Evolutionary conservation across 1,140 invertebrate genomes (phyloP).

Genomic region (Bombus ignitus): DNA sequence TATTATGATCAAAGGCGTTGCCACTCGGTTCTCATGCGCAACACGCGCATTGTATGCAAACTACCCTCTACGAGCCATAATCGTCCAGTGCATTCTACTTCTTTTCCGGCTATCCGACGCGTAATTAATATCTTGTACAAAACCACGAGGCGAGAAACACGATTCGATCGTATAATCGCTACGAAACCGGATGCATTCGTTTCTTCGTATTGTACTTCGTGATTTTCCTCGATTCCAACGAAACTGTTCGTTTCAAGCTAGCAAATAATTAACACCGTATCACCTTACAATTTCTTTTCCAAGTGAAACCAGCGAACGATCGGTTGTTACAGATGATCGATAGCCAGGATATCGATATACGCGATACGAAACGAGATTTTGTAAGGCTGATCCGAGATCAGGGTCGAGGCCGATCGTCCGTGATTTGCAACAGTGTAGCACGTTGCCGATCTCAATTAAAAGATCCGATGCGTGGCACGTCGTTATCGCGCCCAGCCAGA

Average conservation of each 20-base stretch:
- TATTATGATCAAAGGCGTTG: conserved; percentile 8
- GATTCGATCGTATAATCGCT: background rate
- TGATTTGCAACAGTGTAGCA: conserved; percentile 14
- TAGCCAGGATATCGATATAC: background rate
- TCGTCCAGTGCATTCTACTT: background rate
- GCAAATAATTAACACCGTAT: background rate
- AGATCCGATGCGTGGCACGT: background rate
- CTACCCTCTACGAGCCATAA: conserved; percentile 9
- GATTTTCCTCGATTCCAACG: background rate
- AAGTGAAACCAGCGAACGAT: background rate
- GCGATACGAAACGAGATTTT: background rate
- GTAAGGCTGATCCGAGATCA: background rate
- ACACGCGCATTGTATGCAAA: conserved; percentile 12
- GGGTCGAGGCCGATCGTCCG: conserved; percentile 12
- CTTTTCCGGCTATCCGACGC: background rate
- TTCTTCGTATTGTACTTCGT: background rate
- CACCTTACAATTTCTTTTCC: background rate
- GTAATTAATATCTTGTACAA: background rate
- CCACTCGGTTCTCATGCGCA: background rate
- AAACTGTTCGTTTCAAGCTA: background rate
- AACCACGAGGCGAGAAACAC: background rate
- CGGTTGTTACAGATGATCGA: background rate
- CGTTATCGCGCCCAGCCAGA: background rate
- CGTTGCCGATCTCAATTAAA: conserved; percentile 3
- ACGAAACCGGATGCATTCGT: background rate